Evolutionary conservation across 1,140 invertebrate genomes (phyloP).

Genomic region (Centruroides sculpturatus): DNA sequence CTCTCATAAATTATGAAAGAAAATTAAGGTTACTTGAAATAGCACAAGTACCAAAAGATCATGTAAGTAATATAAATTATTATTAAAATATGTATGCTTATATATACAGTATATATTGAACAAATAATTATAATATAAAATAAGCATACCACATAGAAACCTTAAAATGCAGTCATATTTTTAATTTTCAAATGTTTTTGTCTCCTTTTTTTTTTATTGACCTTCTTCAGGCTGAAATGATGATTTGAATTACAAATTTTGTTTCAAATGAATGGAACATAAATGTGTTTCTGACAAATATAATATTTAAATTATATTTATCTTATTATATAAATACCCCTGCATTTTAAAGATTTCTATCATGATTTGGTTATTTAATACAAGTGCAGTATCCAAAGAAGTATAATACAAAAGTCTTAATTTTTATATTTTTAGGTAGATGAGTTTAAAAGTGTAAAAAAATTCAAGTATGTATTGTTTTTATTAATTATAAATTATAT

Average conservation of each 20-base stretch:
- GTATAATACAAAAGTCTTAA: too few species aligned
- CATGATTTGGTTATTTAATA: too few species aligned
- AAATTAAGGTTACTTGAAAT: conserved; percentile 94
- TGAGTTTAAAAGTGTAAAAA: conserved; percentile 97
- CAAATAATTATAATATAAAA: neutral
- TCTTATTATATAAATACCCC: too few species aligned
- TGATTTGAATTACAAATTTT: neutral
- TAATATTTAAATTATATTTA: too few species aligned
- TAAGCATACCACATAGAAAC: too few species aligned
- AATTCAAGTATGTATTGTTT: conserved; percentile 54
- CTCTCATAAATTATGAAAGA: conserved; percentile 89
- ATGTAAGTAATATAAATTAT: conserved; percentile 34
- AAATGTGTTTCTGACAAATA: too few species aligned
- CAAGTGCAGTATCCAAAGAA: too few species aligned
- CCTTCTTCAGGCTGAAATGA: neutral
- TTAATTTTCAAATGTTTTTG: neutral
- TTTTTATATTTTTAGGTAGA: conserved; percentile 41
- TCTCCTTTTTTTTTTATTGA: neutral
- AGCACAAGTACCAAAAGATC: conserved; percentile 95
- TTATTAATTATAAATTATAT: neutral
- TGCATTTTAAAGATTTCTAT: too few species aligned
- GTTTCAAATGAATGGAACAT: too few species aligned
- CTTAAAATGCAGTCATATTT: neutral
- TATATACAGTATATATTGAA: too few species aligned
- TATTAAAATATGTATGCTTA: neutral